Base-by-base conservation (phyloP, 2,797 vertebrate species). In the Betta splendens region DNA sequence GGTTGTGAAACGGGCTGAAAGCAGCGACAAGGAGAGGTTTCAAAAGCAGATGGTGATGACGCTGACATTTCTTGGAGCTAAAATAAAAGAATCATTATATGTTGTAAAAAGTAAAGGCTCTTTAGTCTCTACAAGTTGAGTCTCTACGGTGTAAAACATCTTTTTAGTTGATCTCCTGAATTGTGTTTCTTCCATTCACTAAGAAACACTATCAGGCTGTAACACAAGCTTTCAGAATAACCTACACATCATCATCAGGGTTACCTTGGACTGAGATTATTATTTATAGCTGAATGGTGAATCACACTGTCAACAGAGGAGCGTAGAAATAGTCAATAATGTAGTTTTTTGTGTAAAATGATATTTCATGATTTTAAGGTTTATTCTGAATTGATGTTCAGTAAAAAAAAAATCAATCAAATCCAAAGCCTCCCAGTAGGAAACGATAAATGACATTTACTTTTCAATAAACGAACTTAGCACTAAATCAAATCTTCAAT, bases 1-100 rank as follows among this genome's bases (percentile, higher is more conserved):
- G 47, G 49, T 56, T 55, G 54, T 22, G 51, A 65, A 79, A 69
- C 36, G 53, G 47, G 72, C 10, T 50, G 22, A 61, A 66, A n/a
- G n/a, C 20, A 55, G 17, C 5, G 26, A 50, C 4, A 26, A 53
- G 38, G 45, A 56, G 65, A 22, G n/a, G 32, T 58, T 39, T 36
- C 11, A 54, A 54, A 64, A 36, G 39, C 37, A 21, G 11, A 18
- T 20, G 13, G 7, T 13, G 42, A 47, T n/a, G 61, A 62, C 7
- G 11, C 49, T 21, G 61, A 62, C 31, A 31, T 40, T 51, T 56
- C 16, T 42, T 15, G 8, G 53, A 68, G 23, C 35, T 35, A 20
- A 56, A 56, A 31, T 26, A 31, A 35, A 48, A 28, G 16, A 23
- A 56, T 57, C 25, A 17, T 37, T 37, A 64, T 43, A 22, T 36